Evolutionary conservation across 2,797 vertebrate species (phyloP), one percentile per base, ranked within the genome.

Genomic region (Acipenser oxyrinchus): DNA sequence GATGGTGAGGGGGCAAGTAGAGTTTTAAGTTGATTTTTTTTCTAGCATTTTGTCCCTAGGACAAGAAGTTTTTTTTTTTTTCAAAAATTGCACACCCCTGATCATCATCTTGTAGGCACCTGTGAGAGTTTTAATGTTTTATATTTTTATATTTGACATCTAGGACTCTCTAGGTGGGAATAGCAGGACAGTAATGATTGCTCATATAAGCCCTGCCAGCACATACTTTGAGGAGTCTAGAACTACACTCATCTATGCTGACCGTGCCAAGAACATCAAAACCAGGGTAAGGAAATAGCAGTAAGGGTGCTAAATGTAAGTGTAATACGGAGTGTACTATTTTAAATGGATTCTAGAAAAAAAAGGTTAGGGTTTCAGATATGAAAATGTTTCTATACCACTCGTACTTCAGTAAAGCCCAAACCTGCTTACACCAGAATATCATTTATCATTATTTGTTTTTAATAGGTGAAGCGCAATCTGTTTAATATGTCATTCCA

Each of bases 131-230:
- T 37, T 37, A 37, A 37, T 37, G 37, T 37, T 37, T 37, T 37
- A 37, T 37, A 37, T 37, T 37, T 70, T 60, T 6, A 6, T 66
- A 10, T 69, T 49, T 68, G 9, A 51, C 48, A 49, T 63, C 2
- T 60, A 82, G 86, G 84, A 82, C 2, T 84, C 77, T 0, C 69
- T 81, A 61, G 81, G 81, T 8, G 79, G 76, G 11, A 86, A 88
- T 72, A 87, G 83, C 73, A 77, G 74, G 12, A 83, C 81, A 0
- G 74, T 82, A 60, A 79, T 81, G 80, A 82, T 81, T 0, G 79
- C 77, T 3, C 82, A 83, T 15, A 71, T 87, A 79, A 89, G 83
- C 76, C 81, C 82, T 0, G 84, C 79, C 71, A 82, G 79, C 9
- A 74, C 64, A 2, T 76, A 70, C 48, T 89, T 74, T 6, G 83